phyloP scores from a whole-genome alignment of 2,797 vertebrate genomes.

The Oreortyx pictus region DNA sequence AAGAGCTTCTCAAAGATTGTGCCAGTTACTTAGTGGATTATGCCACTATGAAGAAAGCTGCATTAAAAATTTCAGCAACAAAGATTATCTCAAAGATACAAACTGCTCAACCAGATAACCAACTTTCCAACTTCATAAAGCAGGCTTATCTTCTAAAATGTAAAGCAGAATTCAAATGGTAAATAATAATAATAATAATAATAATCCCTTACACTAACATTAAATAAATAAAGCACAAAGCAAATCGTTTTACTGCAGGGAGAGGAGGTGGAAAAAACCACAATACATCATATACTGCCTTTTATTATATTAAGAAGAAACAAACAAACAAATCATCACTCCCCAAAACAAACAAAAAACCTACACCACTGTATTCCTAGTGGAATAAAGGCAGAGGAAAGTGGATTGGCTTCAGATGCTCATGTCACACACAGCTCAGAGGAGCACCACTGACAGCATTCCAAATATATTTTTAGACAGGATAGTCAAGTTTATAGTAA shows the following conservation, averaged over 20 bases:
- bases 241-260: background rate
- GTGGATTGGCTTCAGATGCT: background rate
- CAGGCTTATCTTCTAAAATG: background rate
- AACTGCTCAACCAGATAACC: background rate
- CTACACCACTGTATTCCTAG: background rate
- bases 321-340: background rate
- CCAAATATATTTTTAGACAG: background rate
- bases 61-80: background rate
- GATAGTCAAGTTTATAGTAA: background rate
- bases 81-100: background rate
- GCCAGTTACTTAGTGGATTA: background rate
- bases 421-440: background rate
- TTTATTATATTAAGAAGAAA: background rate
- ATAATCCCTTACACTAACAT: background rate
- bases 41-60: background rate
- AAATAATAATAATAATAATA: background rate
- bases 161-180: background rate
- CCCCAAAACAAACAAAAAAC: background rate
- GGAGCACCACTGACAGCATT: background rate
- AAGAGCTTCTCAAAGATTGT: background rate
- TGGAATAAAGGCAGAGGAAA: background rate
- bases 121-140: background rate
- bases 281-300: background rate
- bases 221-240: background rate
- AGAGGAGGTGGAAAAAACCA: background rate